phyloP scores from a whole-genome alignment of 2,888 invertebrate genomes.

The Emmelina monodactyla region DNA sequence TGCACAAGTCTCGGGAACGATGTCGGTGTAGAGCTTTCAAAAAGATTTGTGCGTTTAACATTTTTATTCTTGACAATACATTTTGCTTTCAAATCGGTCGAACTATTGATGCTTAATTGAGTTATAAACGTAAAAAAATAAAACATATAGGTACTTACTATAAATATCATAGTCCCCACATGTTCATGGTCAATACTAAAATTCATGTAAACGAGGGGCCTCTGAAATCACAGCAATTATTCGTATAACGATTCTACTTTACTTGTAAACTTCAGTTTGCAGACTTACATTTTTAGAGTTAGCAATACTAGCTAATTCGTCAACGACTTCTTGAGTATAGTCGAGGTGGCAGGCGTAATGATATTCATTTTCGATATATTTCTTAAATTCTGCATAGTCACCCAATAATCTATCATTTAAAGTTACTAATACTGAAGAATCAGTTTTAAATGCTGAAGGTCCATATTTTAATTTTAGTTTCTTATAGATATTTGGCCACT shows the following conservation, averaged over 20 bases:
- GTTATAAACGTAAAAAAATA: too few relatives aligned
- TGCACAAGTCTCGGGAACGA: slow-evolving; percentile 64
- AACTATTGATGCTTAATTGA: too few relatives aligned
- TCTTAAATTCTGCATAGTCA: slow-evolving; percentile 52
- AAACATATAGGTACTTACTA: too few relatives aligned
- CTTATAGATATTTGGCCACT: slow-evolving; percentile 42
- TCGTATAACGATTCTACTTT: too few relatives aligned
- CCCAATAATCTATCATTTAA: slow-evolving; percentile 58
- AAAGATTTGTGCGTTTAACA: too few relatives aligned
- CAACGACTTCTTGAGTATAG: slow-evolving; percentile 45
- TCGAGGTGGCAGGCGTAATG: slow-evolving; percentile 42
- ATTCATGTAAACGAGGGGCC: slow-evolving; percentile 63
- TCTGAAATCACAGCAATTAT: too few relatives aligned
- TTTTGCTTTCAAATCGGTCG: too few relatives aligned
- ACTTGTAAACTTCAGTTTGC: too few relatives aligned
- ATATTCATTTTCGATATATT: slow-evolving; percentile 48
- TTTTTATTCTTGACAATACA: too few relatives aligned
- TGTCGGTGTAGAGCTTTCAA: slow-evolving; percentile 64
- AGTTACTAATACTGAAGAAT: slow-evolving; percentile 53
- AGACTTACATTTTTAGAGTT: slow-evolving; percentile 48
- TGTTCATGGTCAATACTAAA: slow-evolving; percentile 46
- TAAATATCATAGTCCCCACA: slow-evolving; percentile 64
- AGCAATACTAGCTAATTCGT: slow-evolving; percentile 45
- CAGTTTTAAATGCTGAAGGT: slow-evolving; percentile 45
- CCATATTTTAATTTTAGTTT: slow-evolving; percentile 50